Conservation (phyloP, 2,113 vertebrate genomes). For the Melanostigma gelatinosum region DNA sequence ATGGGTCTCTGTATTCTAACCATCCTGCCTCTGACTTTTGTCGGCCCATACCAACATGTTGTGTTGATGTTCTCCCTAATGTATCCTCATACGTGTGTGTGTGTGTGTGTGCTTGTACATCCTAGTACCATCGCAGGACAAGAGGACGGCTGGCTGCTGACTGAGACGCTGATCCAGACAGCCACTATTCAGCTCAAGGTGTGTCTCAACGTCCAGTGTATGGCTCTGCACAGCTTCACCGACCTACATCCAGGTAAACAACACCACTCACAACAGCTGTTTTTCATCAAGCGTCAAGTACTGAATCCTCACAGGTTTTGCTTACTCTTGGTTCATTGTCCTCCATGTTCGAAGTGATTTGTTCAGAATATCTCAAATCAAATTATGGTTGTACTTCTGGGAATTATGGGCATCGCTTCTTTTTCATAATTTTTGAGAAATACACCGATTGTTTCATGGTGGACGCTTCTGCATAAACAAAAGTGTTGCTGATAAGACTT, state of each 20-base stretch:
- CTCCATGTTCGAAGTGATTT: not conserved
- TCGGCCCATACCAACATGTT: not conserved
- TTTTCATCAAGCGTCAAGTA: not conserved
- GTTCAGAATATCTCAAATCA: not conserved
- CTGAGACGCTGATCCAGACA: conserved; percentile 88
- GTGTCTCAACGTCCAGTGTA: conserved; percentile 91
- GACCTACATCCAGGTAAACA: conserved; percentile 93
- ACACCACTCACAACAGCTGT: not conserved
- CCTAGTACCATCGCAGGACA: conserved; percentile 90
- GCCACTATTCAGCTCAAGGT: conserved; percentile 94
- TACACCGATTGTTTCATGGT: not conserved
- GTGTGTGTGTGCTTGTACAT: conserved; percentile 27
- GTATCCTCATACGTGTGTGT: not conserved
- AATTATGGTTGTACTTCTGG: not conserved
- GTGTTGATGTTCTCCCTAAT: not conserved
- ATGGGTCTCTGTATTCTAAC: not conserved
- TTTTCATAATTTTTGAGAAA: not conserved
- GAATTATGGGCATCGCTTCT: not conserved
- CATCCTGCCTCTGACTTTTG: not conserved
- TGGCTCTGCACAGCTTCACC: conserved; percentile 95
- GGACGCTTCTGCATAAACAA: not conserved
- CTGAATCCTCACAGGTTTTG: not conserved
- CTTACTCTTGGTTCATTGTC: not conserved
- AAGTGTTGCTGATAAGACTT: not conserved
- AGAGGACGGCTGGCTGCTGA: conserved; percentile 96